Conservation (phyloP, 2,113 vertebrate genomes). For the Anas platyrhynchos region DNA sequence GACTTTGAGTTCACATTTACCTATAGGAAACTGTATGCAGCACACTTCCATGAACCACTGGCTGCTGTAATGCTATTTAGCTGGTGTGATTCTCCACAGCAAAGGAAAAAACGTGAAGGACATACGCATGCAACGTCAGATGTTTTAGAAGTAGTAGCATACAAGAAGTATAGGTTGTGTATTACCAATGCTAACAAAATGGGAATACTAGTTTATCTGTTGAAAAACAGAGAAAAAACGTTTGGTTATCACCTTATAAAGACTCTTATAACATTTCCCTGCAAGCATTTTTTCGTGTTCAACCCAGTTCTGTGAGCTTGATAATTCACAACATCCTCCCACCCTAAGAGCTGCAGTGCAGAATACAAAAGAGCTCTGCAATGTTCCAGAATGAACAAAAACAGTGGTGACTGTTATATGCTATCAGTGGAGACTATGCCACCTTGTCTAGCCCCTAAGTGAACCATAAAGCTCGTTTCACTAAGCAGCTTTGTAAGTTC, state of each 20-base stretch:
- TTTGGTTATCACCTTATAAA: neutral
- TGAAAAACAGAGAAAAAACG: neutral
- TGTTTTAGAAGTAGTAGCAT: neutral
- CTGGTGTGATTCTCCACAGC: neutral
- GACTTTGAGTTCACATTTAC: neutral
- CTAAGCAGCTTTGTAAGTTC: neutral
- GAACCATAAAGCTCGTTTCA: neutral
- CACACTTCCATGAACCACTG: neutral
- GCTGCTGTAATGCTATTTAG: neutral
- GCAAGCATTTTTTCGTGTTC: neutral
- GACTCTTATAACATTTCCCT: neutral
- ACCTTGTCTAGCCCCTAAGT: neutral
- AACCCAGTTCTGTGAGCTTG: neutral
- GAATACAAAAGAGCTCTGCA: neutral
- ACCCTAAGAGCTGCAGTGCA: neutral
- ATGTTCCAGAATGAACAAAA: neutral
- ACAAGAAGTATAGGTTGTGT: neutral
- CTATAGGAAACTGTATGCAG: neutral
- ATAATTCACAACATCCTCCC: neutral
- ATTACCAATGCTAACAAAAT: neutral
- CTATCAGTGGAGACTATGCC: neutral
- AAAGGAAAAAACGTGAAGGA: neutral
- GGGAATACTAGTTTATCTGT: neutral
- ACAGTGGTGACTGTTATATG: neutral
- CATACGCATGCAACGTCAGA: neutral